Evolutionary conservation across 2,888 invertebrate genomes (phyloP).

Genomic region (Leucoma salicis): DNA sequence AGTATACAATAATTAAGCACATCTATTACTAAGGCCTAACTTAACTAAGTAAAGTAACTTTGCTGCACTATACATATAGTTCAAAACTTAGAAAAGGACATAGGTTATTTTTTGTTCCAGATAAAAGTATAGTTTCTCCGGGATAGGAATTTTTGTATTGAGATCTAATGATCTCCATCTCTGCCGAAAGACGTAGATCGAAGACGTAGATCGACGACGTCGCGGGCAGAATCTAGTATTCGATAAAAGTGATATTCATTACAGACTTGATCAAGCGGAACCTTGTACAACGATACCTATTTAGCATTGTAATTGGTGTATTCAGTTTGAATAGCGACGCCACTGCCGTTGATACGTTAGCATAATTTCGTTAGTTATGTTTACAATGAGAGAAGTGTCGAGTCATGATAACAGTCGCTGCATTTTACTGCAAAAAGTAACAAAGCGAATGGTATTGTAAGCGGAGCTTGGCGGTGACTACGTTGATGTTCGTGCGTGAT

Average conservation of each 20-base stretch:
- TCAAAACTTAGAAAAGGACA: no score
- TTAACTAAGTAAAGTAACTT: no score
- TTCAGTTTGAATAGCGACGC: constrained; percentile 52
- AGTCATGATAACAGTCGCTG: constrained; percentile 61
- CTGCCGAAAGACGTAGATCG: no score
- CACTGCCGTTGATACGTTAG: constrained; percentile 56
- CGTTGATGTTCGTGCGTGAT: constrained; percentile 63
- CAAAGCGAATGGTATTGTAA: constrained; percentile 45
- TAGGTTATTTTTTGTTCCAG: no score
- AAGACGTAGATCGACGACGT: no score
- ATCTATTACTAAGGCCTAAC: no score
- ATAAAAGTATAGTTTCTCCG: no score
- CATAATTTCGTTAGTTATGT: constrained; percentile 68
- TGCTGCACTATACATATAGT: no score
- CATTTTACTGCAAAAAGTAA: constrained; percentile 72
- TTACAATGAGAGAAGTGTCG: constrained; percentile 62
- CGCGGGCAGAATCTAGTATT: no score
- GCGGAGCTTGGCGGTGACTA: constrained; percentile 30
- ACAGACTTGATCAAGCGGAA: constrained; percentile 42
- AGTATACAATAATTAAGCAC: no score
- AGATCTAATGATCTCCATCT: no score
- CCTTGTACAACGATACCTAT: constrained; percentile 37
- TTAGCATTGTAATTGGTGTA: constrained; percentile 55
- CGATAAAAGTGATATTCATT: constrained; percentile 39
- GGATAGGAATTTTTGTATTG: no score